phyloP scores from a whole-genome alignment of 2,888 invertebrate species.

The Lithophane ornitopus region DNA sequence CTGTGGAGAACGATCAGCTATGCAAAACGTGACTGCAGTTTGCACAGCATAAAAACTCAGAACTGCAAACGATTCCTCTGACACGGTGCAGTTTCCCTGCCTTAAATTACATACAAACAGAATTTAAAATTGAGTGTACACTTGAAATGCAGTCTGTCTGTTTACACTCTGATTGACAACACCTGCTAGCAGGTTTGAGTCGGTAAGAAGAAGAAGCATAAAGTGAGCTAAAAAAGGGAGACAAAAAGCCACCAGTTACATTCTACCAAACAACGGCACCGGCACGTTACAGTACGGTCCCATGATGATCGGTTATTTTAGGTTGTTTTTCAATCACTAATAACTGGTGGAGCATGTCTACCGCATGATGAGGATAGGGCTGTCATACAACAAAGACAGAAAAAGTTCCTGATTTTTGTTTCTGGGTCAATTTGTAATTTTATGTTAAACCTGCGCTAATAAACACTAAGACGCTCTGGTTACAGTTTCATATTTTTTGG shows the following conservation, averaged over 20 bases:
- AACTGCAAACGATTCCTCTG: neutral
- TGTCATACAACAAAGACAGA: constrained; percentile 46
- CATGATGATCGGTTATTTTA: constrained; percentile 79
- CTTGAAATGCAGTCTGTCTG: constrained; percentile 5
- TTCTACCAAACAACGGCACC: constrained; percentile 67
- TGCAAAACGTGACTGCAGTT: constrained; percentile 3
- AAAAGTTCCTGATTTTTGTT: neutral
- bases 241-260: constrained; percentile 44
- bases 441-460: neutral
- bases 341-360: constrained; percentile 80
- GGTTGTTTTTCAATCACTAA: constrained; percentile 82
- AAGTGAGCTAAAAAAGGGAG: constrained; percentile 33
- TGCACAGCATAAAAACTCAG: constrained; percentile 1
- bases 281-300: constrained; percentile 73
- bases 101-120: neutral
- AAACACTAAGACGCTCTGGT: neutral
- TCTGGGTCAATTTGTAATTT: neutral
- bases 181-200: constrained; percentile 33
- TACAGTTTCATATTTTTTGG: neutral
- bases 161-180: constrained; percentile 5
- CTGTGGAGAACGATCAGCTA: neutral
- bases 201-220: constrained; percentile 35
- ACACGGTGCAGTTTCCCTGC: constrained; percentile 1
- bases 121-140: constrained; percentile 17
- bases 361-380: constrained; percentile 71